A percentile compares a stretch with the other conserved stretches of the same genome.
Conservation (phyloP, 2,888 invertebrate species). For the Heliconius aoede region DNA sequence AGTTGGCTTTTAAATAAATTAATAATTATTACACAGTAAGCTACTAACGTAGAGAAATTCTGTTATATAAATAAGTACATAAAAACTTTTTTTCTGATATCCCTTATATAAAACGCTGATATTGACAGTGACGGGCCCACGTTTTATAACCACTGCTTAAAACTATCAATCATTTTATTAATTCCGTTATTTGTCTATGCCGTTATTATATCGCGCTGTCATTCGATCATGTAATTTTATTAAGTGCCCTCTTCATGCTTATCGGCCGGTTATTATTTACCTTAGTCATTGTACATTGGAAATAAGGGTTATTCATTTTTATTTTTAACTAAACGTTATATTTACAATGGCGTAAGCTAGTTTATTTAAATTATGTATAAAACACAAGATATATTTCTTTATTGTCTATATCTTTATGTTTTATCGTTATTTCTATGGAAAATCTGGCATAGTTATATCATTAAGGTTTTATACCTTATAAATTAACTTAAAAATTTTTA, state of each 20-base stretch:
- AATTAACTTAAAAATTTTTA: neutral
- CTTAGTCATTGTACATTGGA: conserved; percentile 42
- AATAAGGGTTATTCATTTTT: conserved; percentile 20
- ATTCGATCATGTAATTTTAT: conserved; percentile 75
- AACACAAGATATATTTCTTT: neutral
- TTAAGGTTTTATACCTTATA: neutral
- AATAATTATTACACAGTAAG: neutral
- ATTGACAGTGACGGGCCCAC: conserved; percentile 48
- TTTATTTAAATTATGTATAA: neutral
- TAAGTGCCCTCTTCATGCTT: conserved; percentile 67
- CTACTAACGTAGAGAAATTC: neutral
- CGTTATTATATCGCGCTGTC: conserved; percentile 69
- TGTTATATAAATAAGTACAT: neutral
- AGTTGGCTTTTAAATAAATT: neutral
- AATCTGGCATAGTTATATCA: neutral
- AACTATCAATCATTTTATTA: conserved; percentile 77
- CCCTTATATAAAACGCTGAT: conserved; percentile 26
- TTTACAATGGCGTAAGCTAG: neutral
- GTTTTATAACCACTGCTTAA: conserved; percentile 48
- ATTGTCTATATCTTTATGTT: neutral
- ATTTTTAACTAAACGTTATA: conserved; percentile 1
- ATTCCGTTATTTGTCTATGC: conserved; percentile 77
- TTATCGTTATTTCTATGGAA: neutral
- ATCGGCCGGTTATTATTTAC: conserved; percentile 49
- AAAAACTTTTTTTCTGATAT: neutral